phyloP scores from a whole-genome alignment of 2,113 vertebrate species.

The Phalacrocorax aristotelis region DNA sequence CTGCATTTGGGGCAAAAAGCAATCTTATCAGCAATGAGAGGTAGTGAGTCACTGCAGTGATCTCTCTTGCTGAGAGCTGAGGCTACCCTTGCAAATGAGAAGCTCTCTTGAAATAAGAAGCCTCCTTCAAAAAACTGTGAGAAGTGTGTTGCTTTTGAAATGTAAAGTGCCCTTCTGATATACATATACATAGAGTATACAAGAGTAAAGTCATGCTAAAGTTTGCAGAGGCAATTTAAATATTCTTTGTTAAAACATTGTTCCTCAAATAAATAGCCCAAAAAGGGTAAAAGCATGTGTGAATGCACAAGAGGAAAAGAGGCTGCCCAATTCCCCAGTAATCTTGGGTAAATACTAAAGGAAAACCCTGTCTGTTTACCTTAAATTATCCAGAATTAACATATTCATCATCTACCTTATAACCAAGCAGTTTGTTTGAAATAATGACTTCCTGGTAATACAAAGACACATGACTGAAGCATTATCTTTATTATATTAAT shows the following conservation, averaged over 20 bases:
- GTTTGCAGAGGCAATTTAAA: neutral
- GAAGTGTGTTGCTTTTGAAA: conserved; percentile 40
- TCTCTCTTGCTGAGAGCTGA: conserved; percentile 20
- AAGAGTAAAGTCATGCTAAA: neutral
- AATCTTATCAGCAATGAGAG: conserved; percentile 24
- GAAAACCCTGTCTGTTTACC: neutral
- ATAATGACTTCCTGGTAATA: neutral
- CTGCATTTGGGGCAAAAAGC: conserved; percentile 28
- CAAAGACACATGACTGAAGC: neutral
- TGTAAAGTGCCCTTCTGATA: conserved; percentile 33
- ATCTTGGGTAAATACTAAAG: neutral
- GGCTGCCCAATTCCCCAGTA: neutral
- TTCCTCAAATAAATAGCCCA: neutral
- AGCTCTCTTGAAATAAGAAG: conserved; percentile 8
- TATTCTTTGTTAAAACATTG: conserved; percentile 8
- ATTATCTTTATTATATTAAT: neutral
- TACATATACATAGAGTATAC: conserved; percentile 8
- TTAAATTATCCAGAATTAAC: neutral
- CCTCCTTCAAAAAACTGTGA: neutral
- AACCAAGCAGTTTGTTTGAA: neutral
- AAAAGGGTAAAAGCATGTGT: neutral
- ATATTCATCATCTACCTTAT: neutral
- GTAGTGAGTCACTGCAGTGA: neutral
- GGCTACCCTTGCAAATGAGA: conserved; percentile 22
- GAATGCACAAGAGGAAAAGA: neutral